Evolutionary conservation across 1,140 invertebrate genomes (phyloP).

Genomic region (Teleogryllus occipitalis): DNA sequence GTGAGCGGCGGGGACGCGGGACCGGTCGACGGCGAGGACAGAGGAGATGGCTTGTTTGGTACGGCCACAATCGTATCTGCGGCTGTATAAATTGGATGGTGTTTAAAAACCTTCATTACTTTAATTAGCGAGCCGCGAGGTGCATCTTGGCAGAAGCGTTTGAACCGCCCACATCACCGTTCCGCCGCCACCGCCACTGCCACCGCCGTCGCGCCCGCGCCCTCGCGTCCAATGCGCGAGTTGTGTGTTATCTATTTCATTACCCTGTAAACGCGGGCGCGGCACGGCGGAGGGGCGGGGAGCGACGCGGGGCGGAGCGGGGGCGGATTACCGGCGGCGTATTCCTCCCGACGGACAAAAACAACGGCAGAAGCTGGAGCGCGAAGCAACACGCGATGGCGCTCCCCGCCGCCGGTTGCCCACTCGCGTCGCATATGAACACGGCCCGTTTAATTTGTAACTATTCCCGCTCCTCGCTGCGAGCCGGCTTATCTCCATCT

Average conservation of each 20-base stretch:
- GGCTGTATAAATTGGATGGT: not conserved
- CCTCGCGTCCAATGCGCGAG: not conserved
- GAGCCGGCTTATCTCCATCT: not conserved
- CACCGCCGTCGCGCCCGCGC: no score
- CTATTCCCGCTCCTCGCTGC: not conserved
- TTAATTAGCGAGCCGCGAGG: not conserved
- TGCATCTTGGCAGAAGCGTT: not conserved
- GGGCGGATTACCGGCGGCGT: no score
- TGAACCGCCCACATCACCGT: no score
- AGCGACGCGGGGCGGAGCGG: no score
- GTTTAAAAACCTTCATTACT: constrained; percentile 1
- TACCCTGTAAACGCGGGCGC: not conserved
- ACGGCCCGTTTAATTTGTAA: not conserved
- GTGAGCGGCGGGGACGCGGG: no score
- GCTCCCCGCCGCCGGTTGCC: not conserved
- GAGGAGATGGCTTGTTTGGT: not conserved
- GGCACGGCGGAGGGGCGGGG: no score
- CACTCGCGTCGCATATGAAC: not conserved
- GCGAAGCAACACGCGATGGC: no score
- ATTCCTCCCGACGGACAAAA: no score
- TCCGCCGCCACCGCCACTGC: no score
- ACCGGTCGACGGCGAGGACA: no score
- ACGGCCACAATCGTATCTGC: not conserved
- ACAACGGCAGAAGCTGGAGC: no score
- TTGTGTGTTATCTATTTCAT: constrained; percentile 1